A percentile compares a stretch with the other conserved stretches of the same genome.
Evolutionary conservation across 1,140 invertebrate species (phyloP).

Genomic region (Drosophila melanica): DNA sequence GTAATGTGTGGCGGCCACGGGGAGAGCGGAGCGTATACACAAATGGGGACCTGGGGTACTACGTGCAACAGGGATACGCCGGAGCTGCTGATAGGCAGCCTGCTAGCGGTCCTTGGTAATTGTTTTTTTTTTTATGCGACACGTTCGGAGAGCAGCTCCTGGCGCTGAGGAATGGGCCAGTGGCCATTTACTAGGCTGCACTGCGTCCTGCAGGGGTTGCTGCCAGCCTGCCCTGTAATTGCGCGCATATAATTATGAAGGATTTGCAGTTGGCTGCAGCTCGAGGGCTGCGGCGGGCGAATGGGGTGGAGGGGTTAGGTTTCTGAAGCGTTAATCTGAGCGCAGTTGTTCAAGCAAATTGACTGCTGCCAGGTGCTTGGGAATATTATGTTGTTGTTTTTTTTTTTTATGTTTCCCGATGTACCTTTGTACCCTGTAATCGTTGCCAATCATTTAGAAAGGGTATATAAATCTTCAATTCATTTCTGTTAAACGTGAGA

Average conservation of each 20-base stretch:
- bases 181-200: conserved; percentile 41
- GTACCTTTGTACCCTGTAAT: conserved; percentile 39
- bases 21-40: neutral
- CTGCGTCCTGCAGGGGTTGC: conserved; percentile 9
- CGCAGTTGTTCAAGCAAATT: conserved; percentile 51
- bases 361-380: conserved; percentile 31
- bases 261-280: conserved; percentile 9
- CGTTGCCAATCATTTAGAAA: no score
- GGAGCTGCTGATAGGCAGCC: neutral
- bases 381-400: neutral
- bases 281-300: no score
- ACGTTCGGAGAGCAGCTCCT: conserved; percentile 34
- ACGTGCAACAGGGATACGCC: conserved; percentile 5
- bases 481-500: neutral
- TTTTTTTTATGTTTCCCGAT: conserved; percentile 8
- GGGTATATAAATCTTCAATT: neutral
- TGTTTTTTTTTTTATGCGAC: conserved; percentile 58
- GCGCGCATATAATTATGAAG: conserved; percentile 66
- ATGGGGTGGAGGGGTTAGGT: conserved; percentile 22
- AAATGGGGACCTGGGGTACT: neutral
- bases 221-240: conserved; percentile 33
- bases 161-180: conserved; percentile 13
- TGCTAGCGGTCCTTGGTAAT: conserved; percentile 63
- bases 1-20: conserved; percentile 19
- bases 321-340: conserved; percentile 62